Base-by-base conservation (phyloP, 2,797 vertebrate species). In the Trematomus bernacchii region DNA sequence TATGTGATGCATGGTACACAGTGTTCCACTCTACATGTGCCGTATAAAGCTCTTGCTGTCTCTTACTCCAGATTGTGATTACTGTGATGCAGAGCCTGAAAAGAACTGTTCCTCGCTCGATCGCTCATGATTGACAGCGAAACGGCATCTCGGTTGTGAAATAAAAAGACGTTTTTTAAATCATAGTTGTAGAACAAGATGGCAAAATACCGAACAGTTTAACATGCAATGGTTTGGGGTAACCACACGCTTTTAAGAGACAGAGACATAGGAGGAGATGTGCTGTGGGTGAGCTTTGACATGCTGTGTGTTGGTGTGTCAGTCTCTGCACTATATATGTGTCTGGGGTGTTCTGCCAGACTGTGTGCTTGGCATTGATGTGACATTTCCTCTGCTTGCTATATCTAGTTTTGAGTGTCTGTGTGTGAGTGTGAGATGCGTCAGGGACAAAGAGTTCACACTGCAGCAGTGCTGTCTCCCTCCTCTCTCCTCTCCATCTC, bases 381-480 rank as follows among this genome's bases (percentile, higher is more conserved):
- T 80, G 77, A 83, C 86, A 73, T 80, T 75, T 55, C 62, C 66
- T 70, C 79, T 53, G 79, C 65, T 58, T 79, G 76, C 63, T 83
- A 63, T 58, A 73, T 80, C 68, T 88, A 64, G 82, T 80, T 85
- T 52, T 14, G 78, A 67, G 60, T 71, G 76, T 71, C 57, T 82
- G 52, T 78, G 67, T 67, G 64, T 51, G 10, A 21, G 62, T 37
- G 59, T 21, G 63, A 51, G 83, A 83, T 84, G 84, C 76, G 21
- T 73, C 79, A 73, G 85, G 86, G 88, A 91, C 90, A 88, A 84
- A 91, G 83, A 87, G 86, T 92, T 88, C 85, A 86, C 82, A 87
- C 90, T 86, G 89, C 92, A 82, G 88, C 81, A 82, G 47, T 63
- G 73, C 82, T 79, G 85, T 87, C 83, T 87, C 15, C 83, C 84